Base-by-base conservation (phyloP, 2,113 vertebrate genomes). In the Turdus rufiventris region DNA sequence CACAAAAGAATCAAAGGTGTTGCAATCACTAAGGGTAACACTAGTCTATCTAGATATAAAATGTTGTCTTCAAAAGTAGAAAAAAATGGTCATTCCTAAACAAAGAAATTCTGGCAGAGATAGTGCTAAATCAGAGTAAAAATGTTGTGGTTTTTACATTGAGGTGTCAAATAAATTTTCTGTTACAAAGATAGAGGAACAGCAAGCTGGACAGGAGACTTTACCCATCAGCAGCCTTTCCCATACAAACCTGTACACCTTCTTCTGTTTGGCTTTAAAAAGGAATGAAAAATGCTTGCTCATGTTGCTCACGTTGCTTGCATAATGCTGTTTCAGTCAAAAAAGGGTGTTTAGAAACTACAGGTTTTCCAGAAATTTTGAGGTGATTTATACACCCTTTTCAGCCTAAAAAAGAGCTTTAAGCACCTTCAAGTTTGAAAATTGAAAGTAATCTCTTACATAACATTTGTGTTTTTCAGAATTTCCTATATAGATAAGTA, bases 61-160 rank as follows among this genome's bases (percentile, higher is more conserved):
- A 58, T 31, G 5, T 14, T 54, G 42, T 5, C 40, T 86, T 63
- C 12, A 82, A 34, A 84, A 58, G 12, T 3, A 74, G 43, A 34
- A 79, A 88, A 91, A 85, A 19, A 1, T 5, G 2, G 1, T 20
- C 14, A 12, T 40, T 70, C 14, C 33, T 83, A 63, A 50, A 40
- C n/a, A 54, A 74, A 76, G 12, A 71, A 75, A 29, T 58, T 74
- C 42, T 50, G 38, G 3, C 10, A 89, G 33, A 79, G 3, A 33
- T 8, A 33, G 8, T 33, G 15, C 38, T 56, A 82, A 85, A 58
- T 42, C 33, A 58, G 19, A 34, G 26, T 29, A 6, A 45, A 60
- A 74, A n/a, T 24, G 5, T 12, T 28, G 34, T 1, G 1, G 0
- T 3, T 54, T 71, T 42, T 40, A 63, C 17, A 31, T 9, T n/a